phyloP scores from a whole-genome alignment of 92 coral and sea anemone genomes.

The Diadumene lineata region DNA sequence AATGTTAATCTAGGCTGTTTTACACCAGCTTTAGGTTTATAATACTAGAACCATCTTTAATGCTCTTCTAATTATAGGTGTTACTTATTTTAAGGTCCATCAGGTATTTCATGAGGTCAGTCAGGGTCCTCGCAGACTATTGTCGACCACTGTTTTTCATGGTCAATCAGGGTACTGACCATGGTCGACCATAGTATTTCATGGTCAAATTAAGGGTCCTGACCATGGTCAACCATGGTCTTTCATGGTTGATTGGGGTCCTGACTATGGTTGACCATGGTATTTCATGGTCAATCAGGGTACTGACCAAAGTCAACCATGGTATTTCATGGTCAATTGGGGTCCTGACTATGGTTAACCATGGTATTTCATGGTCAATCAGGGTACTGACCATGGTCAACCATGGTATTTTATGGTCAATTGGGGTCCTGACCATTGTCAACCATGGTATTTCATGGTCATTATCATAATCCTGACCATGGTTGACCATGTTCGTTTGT shows the following conservation, averaged over 20 bases:
- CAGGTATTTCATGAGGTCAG: background rate
- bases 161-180: constrained; percentile 44
- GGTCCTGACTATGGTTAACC: background rate
- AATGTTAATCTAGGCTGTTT: no score
- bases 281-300: background rate
- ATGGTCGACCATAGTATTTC: constrained; percentile 39
- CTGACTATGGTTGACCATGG: constrained; percentile 11
- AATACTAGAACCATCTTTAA: no score
- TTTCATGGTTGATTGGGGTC: constrained; percentile 40
- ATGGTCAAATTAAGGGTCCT: constrained; percentile 34
- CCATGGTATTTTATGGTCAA: background rate
- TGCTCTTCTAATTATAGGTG: background rate
- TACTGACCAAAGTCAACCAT: constrained; percentile 17
- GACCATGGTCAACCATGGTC: constrained; percentile 35
- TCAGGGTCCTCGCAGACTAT: constrained; percentile 8
- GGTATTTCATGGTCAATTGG: background rate
- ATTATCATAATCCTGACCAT: background rate
- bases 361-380: constrained; percentile 21
- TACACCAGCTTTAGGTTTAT: no score
- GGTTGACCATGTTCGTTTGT: background rate
- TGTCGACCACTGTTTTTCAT: constrained; percentile 26
- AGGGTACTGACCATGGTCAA: background rate
- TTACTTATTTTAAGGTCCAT: background rate
- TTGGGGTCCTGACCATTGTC: background rate
- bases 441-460: background rate